Base-by-base conservation (phyloP, 2,888 invertebrate species). In the Seira ritae region DNA sequence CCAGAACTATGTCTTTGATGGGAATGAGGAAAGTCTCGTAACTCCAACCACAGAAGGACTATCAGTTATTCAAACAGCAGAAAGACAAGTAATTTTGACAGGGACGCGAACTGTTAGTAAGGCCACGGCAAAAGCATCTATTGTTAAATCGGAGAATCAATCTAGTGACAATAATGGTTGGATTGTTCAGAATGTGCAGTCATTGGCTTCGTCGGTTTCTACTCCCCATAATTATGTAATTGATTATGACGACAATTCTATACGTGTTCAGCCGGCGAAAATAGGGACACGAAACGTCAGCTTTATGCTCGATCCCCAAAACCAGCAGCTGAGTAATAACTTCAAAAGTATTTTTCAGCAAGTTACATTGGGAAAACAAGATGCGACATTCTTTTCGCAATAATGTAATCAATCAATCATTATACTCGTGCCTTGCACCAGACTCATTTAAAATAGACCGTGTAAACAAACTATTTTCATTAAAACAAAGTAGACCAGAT, bases 361-460 rank as follows among this genome's bases (percentile, higher is more conserved):
- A n/a, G 79, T 79, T 67, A 65, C n/a, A n/a, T n/a, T n/a, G n/a
- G n/a, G n/a, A n/a, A 78, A 66, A 22, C 66, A 71, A 42, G 50
- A 24, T 24, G 17, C 42, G 19, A 22, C 22, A 8, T 42, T 42
- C 6, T 10, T 42, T n/a, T n/a, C n/a, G n/a, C n/a, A n/a, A n/a
- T n/a, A n/a, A n/a, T n/a, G n/a, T n/a, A n/a, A n/a, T n/a, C n/a
- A n/a, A n/a, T n/a, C n/a, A n/a, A n/a, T n/a, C n/a, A n/a, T n/a
- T n/a, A n/a, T n/a, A n/a, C n/a, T n/a, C n/a, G n/a, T n/a, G n/a
- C n/a, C n/a, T n/a, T n/a, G n/a, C n/a, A n/a, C n/a, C n/a, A n/a
- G n/a, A n/a, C n/a, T n/a, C n/a, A n/a, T n/a, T n/a, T n/a, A n/a
- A n/a, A n/a, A n/a, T n/a, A n/a, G n/a, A n/a, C n/a, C n/a, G n/a